These are phyloP conservation scores for Chiloscyllium plagiosum DNA, from an alignment of 2,113 vertebrate genomes.

Conservation along the genomic window DNA sequence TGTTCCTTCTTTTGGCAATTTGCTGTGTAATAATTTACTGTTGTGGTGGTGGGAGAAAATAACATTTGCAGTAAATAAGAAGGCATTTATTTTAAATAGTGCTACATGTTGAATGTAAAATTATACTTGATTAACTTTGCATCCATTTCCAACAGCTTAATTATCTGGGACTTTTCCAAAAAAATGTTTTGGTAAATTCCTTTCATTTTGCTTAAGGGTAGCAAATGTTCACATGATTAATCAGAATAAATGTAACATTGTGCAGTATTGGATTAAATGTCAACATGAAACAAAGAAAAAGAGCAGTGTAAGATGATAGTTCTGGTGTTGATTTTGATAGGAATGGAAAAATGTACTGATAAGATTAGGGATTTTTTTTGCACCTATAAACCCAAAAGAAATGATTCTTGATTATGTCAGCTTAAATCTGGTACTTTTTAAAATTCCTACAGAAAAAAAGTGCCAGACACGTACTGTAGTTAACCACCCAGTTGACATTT, in stretches of 20 bases:
- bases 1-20: not conserved
- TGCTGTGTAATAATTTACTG: not conserved
- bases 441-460: not conserved
- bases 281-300: not conserved
- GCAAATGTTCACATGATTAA: not conserved
- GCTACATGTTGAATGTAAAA: not conserved
- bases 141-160: not conserved
- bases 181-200: not conserved
- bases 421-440: not conserved
- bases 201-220: conserved; percentile 22
- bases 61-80: not conserved
- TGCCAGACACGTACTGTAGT: not conserved
- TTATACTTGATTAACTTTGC: not conserved
- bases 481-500: not conserved
- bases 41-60: not conserved
- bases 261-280: not conserved
- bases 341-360: not conserved
- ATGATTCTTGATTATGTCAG: conserved; percentile 13
- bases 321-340: not conserved
- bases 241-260: not conserved
- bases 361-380: not conserved
- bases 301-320: not conserved
- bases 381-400: not conserved
- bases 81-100: not conserved
- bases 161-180: not conserved